Evolutionary conservation across 1,140 invertebrate species (phyloP), one percentile per base, ranked within the genome.

Genomic region (Drosophila carrolli): DNA sequence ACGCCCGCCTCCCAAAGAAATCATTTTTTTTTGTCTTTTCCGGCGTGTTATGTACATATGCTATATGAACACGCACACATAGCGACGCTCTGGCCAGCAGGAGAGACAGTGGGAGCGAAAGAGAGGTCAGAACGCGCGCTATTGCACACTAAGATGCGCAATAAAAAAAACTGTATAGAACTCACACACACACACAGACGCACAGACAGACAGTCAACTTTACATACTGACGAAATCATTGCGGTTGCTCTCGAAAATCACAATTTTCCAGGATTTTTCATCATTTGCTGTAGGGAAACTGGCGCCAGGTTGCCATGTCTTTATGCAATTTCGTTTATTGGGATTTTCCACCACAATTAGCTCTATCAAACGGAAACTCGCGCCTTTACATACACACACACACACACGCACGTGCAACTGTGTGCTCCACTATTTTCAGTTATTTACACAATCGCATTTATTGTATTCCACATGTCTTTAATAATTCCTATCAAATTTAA

Each of bases 111-210:
- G 59, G 44, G 74, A 67, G 62, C 8, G 54, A 65, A 37, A 68
- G 62, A 73, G 62, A 79, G 55, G 54, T 71, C 75, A 61, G 76
- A 60, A 70, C 57, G 65, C 76, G 76, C 81, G 76, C 72, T 80
- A 76, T 61, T 76, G 78, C 81, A 77, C 79, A 86, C 83, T 82
- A 77, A 88, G 83, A 86, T 86, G 83, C 83, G 83, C 83, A 86
- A 86, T 89, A 86, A 83, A 86, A 82, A 82, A 82, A 60, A 75
- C 57, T 73, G 53, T 79, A 75, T 72, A 73, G 79, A 73, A 78
- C 62, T 62, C 74, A 40, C 67, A 35, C 56, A 50, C 32, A 54
- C 35, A 57, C 55, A 53, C 61, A 55, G 54, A 56, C 63, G 47
- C 27, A 61, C 65, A 72, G 70, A 58, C 62, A 35, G 32, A 66